Conservation (phyloP, 2,113 vertebrate genomes). For the Pelvicachromis taeniatus region DNA sequence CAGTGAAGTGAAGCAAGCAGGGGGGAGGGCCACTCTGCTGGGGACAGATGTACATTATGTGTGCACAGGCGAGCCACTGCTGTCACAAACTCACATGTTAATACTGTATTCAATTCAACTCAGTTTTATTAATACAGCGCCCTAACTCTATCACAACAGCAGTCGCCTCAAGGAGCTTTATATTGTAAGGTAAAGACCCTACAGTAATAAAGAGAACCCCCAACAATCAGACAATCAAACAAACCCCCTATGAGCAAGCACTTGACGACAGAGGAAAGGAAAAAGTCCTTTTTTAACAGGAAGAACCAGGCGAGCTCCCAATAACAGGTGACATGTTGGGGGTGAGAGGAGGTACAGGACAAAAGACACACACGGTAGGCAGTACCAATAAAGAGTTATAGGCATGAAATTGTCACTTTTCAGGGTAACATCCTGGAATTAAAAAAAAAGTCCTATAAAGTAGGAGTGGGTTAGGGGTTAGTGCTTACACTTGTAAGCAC, state of each 20-base stretch:
- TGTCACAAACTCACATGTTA: not conserved
- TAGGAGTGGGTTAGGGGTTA: too few species aligned
- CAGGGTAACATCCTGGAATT: not conserved
- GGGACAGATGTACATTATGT: slow-evolving; percentile 37
- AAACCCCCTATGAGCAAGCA: not conserved
- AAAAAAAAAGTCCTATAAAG: not conserved
- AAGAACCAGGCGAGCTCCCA: not conserved
- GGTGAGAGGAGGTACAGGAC: not conserved
- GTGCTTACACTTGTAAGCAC: not conserved
- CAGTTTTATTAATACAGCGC: not conserved
- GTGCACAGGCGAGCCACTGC: slow-evolving; percentile 18
- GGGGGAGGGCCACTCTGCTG: not conserved
- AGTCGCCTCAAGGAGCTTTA: not conserved
- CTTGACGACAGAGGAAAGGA: not conserved
- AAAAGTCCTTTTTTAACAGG: not conserved
- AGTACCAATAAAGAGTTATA: not conserved
- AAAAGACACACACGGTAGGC: not conserved
- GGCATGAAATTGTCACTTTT: not conserved
- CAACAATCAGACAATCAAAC: not conserved
- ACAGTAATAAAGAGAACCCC: not conserved
- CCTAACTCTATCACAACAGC: not conserved
- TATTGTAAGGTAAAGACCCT: not conserved
- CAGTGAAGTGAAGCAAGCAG: slow-evolving; percentile 4
- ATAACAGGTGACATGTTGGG: not conserved
- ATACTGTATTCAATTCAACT: not conserved